These are phyloP conservation scores for Paratilapia polleni DNA, from an alignment of 2,113 vertebrate species.

Conservation along the genomic window DNA sequence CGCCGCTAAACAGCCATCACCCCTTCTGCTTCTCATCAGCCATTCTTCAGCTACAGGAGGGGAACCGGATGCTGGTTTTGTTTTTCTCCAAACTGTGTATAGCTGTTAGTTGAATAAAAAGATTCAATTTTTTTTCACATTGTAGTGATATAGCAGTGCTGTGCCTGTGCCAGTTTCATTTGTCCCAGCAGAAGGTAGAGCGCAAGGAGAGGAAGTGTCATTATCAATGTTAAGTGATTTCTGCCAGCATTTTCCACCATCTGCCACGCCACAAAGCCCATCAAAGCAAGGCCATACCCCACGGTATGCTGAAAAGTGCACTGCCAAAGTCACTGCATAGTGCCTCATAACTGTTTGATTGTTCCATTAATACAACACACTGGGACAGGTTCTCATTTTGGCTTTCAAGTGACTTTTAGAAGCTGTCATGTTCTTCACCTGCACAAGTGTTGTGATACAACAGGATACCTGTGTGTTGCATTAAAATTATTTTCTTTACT, in stretches of 20 bases:
- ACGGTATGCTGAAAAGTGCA: conserved; percentile 57
- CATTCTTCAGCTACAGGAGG: conserved; percentile 51
- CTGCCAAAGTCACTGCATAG: conserved; percentile 72
- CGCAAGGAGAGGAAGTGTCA: background rate
- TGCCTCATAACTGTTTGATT: conserved; percentile 71
- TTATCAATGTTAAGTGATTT: conserved; percentile 37
- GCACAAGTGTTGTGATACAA: conserved; percentile 18
- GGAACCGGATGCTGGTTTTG: conserved; percentile 31
- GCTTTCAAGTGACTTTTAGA: conserved; percentile 35
- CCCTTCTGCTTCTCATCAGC: conserved; percentile 56
- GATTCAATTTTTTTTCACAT: conserved; percentile 61
- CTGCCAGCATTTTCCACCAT: conserved; percentile 43
- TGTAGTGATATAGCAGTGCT: conserved; percentile 68
- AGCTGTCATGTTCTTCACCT: conserved; percentile 9
- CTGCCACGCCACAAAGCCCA: conserved; percentile 39
- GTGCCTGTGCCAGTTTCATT: conserved; percentile 61
- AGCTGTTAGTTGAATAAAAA: conserved; percentile 79
- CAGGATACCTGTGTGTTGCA: conserved; percentile 49
- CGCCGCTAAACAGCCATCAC: conserved; percentile 80
- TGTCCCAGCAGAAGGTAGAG: conserved; percentile 16
- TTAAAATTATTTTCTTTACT: conserved; percentile 69
- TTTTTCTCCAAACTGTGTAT: conserved; percentile 80
- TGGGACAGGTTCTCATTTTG: conserved; percentile 31
- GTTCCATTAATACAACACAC: conserved; percentile 44
- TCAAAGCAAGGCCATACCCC: conserved; percentile 61